Conservation (phyloP, 2,888 invertebrate species). For the Resseliella maxima region DNA sequence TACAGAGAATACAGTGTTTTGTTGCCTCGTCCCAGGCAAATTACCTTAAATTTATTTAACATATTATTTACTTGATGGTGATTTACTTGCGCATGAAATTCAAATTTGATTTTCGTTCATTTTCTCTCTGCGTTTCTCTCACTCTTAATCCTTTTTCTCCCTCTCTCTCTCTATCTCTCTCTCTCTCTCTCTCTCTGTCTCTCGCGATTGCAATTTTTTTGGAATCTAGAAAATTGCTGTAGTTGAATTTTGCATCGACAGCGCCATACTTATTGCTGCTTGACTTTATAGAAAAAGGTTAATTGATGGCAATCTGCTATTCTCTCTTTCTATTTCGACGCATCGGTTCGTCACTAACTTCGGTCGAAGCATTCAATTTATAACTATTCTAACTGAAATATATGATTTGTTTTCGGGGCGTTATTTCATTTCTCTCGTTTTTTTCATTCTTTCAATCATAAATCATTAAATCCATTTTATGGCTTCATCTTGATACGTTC, state of each 20-base stretch:
- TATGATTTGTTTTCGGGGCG: neutral
- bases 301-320: neutral
- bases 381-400: too few relatives aligned
- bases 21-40: neutral
- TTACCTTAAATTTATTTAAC: conserved; percentile 6
- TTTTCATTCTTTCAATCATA: neutral
- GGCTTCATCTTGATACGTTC: neutral
- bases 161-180: too few relatives aligned
- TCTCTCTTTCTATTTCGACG: neutral
- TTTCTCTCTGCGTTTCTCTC: too few relatives aligned
- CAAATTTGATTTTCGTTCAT: neutral
- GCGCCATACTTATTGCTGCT: neutral
- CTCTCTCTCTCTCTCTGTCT: too few relatives aligned
- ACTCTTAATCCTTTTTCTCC: too few relatives aligned
- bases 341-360: too few relatives aligned
- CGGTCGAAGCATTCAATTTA: too few relatives aligned
- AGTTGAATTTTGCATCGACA: neutral
- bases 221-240: neutral
- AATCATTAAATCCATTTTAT: neutral
- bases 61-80: conserved; percentile 6
- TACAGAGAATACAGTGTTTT: neutral
- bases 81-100: conserved; percentile 4
- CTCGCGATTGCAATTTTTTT: neutral
- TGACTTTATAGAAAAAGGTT: conserved; percentile 1
- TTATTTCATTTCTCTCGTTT: neutral